Evolutionary conservation across 2,797 vertebrate genomes (phyloP).

Genomic region (Valencia hispanica): DNA sequence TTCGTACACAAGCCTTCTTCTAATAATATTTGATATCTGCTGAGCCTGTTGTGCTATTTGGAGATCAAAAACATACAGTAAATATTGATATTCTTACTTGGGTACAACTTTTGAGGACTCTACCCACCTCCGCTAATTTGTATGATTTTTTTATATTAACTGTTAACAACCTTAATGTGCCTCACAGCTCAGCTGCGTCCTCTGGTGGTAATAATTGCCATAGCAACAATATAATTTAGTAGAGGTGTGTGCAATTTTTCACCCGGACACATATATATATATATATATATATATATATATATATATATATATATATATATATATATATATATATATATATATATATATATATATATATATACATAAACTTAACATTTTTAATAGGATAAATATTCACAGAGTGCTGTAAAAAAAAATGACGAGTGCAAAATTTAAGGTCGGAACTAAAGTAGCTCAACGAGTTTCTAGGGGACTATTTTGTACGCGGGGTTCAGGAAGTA

Average conservation of each 20-base stretch:
- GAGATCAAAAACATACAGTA: too few species aligned
- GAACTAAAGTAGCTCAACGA: neutral
- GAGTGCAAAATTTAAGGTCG: neutral
- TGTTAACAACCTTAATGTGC: slow-evolving; percentile 35
- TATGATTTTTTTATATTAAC: too few species aligned
- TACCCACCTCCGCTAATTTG: too few species aligned
- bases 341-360: neutral
- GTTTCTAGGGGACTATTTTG: slow-evolving; percentile 19
- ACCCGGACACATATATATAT: neutral
- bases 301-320: neutral
- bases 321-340: neutral
- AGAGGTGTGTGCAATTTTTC: neutral
- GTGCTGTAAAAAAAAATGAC: too few species aligned
- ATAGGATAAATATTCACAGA: neutral
- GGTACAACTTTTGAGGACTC: too few species aligned
- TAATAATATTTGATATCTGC: neutral
- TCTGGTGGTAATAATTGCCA: slow-evolving; percentile 24
- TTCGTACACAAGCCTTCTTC: too few species aligned
- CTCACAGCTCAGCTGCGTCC: slow-evolving; percentile 13
- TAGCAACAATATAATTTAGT: neutral
- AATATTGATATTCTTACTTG: too few species aligned
- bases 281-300: too few species aligned
- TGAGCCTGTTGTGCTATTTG: too few species aligned
- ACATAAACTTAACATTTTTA: neutral
- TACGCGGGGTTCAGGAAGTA: neutral